phyloP scores from a whole-genome alignment of 2,888 invertebrate species.

The Subacronicta megacephala region DNA sequence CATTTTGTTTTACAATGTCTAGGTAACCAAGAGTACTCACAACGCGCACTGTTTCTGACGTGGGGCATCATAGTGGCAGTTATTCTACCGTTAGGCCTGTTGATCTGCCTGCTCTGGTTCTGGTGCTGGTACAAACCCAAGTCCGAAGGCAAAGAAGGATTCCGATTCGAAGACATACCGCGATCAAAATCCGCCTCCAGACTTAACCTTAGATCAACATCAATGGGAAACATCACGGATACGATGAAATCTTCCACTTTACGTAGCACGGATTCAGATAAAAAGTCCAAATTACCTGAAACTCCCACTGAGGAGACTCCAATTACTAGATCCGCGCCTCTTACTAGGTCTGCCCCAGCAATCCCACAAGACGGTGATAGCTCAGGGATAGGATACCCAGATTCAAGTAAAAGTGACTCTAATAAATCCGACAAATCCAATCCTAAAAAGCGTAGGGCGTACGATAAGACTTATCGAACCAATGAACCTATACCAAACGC shows the following conservation, averaged over 20 bases:
- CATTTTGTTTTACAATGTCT: constrained; percentile 65
- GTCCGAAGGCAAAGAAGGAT: constrained; percentile 89
- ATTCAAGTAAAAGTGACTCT: constrained; percentile 86
- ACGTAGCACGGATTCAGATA: constrained; percentile 76
- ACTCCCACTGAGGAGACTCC: constrained; percentile 80
- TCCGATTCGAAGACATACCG: constrained; percentile 88
- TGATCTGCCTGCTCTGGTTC: constrained; percentile 91
- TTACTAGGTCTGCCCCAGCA: constrained; percentile 75
- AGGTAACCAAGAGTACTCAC: constrained; percentile 92
- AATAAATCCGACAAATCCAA: constrained; percentile 88
- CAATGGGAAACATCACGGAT: constrained; percentile 88
- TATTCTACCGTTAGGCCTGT: constrained; percentile 91
- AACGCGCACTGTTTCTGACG: constrained; percentile 93
- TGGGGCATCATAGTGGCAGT: constrained; percentile 93
- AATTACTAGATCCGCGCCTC: constrained; percentile 58
- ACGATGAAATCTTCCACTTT: constrained; percentile 83
- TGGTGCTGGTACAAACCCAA: constrained; percentile 90
- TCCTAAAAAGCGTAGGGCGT: constrained; percentile 92
- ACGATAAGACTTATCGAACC: constrained; percentile 95
- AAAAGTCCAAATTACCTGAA: constrained; percentile 75
- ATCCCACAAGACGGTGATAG: constrained; percentile 83
- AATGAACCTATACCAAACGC: constrained; percentile 94
- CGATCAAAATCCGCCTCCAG: constrained; percentile 90
- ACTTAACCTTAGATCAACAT: constrained; percentile 87
- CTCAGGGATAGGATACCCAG: constrained; percentile 87